phyloP scores from a whole-genome alignment of 2,888 invertebrate species.

The Drosophila engyochracea region DNA sequence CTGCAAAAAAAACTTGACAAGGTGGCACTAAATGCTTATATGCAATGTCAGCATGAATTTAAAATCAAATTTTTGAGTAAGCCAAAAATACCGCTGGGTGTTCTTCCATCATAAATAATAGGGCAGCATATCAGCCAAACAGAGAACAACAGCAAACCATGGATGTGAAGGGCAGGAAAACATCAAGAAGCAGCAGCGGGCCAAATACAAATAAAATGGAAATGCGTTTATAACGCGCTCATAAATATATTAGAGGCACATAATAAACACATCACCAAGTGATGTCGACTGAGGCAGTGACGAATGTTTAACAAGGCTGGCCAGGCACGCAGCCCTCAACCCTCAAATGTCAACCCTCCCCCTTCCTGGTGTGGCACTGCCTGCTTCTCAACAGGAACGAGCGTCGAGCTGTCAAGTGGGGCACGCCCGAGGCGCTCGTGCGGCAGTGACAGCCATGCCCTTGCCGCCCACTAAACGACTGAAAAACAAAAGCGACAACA shows the following conservation, averaged over 20 bases:
- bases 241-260: conserved; percentile 79
- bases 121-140: conserved; percentile 48
- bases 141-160: conserved; percentile 17
- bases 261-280: conserved; percentile 78
- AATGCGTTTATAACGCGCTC: conserved; percentile 80
- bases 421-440: conserved; percentile 64
- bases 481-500: conserved; percentile 67
- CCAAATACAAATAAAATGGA: conserved; percentile 73
- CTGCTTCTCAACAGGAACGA: conserved; percentile 44
- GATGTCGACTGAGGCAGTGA: conserved; percentile 65
- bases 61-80: conserved; percentile 67
- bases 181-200: conserved; percentile 28
- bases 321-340: conserved; percentile 14
- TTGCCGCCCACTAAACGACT: conserved; percentile 18
- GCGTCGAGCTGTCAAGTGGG: conserved; percentile 68
- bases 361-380: background rate
- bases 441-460: conserved; percentile 57
- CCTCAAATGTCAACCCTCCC: background rate
- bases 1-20: conserved; percentile 12
- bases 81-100: conserved; percentile 71
- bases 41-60: conserved; percentile 70
- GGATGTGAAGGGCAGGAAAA: conserved; percentile 2
- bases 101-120: conserved; percentile 64
- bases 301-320: conserved; percentile 64
- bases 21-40: conserved; percentile 24